Evolutionary conservation across 2,888 invertebrate species (phyloP).

Genomic region (Machimus atricapillus): DNA sequence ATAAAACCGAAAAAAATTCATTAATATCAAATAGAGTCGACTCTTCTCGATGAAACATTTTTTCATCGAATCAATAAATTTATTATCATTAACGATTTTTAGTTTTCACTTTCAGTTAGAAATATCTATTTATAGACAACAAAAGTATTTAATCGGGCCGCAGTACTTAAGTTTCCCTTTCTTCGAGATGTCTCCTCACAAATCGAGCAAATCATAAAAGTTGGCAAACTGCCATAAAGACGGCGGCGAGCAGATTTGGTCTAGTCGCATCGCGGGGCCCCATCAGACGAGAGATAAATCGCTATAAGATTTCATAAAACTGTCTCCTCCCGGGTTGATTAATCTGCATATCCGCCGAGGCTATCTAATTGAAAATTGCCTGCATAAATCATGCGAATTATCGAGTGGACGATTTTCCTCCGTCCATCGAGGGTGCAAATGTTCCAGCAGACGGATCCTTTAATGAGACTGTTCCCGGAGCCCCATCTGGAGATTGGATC

Average conservation of each 20-base stretch:
- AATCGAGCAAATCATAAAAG: background rate
- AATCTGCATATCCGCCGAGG: background rate
- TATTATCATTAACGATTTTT: background rate
- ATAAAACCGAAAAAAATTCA: slow-evolving; percentile 5
- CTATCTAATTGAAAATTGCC: background rate
- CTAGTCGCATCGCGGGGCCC: background rate
- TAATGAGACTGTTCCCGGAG: background rate
- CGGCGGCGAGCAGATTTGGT: background rate
- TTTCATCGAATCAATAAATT: background rate
- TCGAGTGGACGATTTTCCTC: background rate
- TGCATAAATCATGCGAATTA: background rate
- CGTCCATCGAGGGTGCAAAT: background rate
- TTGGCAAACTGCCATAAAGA: background rate
- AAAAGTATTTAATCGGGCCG: background rate
- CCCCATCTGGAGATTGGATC: background rate
- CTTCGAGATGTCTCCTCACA: background rate
- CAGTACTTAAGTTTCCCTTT: background rate
- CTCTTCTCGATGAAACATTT: background rate
- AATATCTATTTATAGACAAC: background rate
- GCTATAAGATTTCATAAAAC: background rate
- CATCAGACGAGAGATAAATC: background rate
- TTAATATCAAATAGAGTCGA: background rate
- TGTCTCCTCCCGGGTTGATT: background rate
- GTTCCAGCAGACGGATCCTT: background rate
- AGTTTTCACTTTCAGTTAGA: background rate